Evolutionary conservation across 1,140 invertebrate species (phyloP), one percentile per base, ranked within the genome.

Genomic region (Drosophila nigromelanica): DNA sequence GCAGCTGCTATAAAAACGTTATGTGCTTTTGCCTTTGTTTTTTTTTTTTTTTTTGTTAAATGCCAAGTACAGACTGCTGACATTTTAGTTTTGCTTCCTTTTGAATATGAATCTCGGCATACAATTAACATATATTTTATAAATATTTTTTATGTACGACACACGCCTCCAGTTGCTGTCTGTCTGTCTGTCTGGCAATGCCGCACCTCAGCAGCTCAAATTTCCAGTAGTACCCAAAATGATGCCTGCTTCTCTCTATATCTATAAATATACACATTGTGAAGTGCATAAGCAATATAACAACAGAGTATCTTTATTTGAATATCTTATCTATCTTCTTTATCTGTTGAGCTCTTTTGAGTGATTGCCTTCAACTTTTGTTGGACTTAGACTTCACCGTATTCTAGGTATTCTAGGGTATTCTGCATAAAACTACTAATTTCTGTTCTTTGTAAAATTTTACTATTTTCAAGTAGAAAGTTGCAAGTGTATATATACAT

Each of bases 111-210:
- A 35, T 66, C 77, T 52, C 74, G 64, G 61, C 58, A 78, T 75
- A 76, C 77, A 80, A 85, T 83, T 80, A 83, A 76, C 76, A 85
- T 80, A 55, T 33, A 39, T 12, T 45, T 66, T 48, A 52, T 24
- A 21, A 18, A 35, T 43, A 52, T 59, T 42, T 58, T 60, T 18
- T 58, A 43, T 43, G 33, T 18, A 37, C 30, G 52, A 67, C 61
- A 56, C 61, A 55, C 68, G 37, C 62, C 68, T 40, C 8, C 11
- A 55, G 35, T 50, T 54, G 30, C 18, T 43, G 47, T 42, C 40
- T 51, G 47, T 42, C 54, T 43, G 55, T 18, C 14, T 58, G 55
- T 8, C 56, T 52, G 62, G 30, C 55, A 43, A 55, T 45, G 70
- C 68, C 80, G 73, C 80, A 85, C 80, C 80, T 63, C 61, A 63